A percentile compares a stretch with the other conserved stretches of the same genome.
These are phyloP conservation scores for Myotis findleyi DNA, from an alignment of 2,797 vertebrate species.

Conservation along the genomic window DNA sequence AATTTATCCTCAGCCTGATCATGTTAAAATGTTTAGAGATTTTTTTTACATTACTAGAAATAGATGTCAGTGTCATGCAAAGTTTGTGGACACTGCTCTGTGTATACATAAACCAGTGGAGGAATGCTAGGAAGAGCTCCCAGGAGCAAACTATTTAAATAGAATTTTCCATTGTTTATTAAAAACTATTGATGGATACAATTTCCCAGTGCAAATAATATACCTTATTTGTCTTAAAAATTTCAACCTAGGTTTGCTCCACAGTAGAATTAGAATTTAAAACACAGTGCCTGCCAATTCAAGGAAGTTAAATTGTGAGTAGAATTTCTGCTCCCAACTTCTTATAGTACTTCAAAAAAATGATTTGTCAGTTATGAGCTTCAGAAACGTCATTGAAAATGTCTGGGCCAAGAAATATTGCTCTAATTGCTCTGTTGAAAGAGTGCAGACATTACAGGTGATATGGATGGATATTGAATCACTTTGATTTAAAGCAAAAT, in stretches of 20 bases:
- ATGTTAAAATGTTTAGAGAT: neutral
- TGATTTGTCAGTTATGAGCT: neutral
- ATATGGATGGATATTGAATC: neutral
- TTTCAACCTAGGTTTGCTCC: neutral
- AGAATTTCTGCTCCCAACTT: slow-evolving; percentile 21
- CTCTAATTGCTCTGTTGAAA: neutral
- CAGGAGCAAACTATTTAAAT: neutral
- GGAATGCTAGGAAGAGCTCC: neutral
- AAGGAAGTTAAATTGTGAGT: neutral
- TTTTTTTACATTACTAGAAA: neutral
- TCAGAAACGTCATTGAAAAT: neutral
- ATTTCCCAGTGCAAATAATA: neutral
- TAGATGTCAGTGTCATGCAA: neutral
- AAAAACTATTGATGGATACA: neutral
- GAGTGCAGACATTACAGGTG: neutral
- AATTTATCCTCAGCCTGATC: neutral
- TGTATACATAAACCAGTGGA: neutral
- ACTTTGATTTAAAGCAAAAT: slow-evolving; percentile 33
- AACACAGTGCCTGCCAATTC: neutral
- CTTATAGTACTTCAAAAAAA: neutral
- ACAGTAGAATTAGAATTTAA: slow-evolving; percentile 36
- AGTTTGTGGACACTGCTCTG: neutral
- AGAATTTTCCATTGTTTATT: neutral
- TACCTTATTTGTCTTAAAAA: neutral
- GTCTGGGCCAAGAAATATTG: neutral